A percentile compares a stretch with the other conserved stretches of the same genome.
Conservation (phyloP, 2,797 vertebrate genomes). For the Crocidura indochinensis region DNA sequence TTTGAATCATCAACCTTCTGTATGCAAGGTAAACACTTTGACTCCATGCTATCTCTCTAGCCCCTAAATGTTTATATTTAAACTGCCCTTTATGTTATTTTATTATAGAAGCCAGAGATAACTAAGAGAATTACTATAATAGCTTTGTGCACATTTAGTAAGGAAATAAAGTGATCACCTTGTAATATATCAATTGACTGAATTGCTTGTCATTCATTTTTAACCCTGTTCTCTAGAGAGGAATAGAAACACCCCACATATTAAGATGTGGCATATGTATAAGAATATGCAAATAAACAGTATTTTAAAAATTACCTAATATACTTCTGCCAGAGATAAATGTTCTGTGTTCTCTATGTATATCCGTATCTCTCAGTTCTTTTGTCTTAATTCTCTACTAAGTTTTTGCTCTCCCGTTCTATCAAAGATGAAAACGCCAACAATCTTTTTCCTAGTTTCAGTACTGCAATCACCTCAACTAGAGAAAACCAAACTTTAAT, state of each 20-base stretch:
- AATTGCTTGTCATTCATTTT: conserved; percentile 56
- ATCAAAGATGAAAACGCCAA: background rate
- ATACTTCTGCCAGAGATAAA: background rate
- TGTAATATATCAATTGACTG: conserved; percentile 21
- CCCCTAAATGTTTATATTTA: background rate
- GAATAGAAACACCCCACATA: conserved; percentile 33
- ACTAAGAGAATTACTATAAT: conserved; percentile 10
- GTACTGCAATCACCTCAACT: background rate
- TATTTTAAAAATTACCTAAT: background rate
- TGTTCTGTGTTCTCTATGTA: background rate
- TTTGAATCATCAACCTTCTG: no score
- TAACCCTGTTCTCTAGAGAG: conserved; percentile 12
- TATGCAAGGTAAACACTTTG: no score
- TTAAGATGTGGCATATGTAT: background rate
- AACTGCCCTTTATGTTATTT: background rate
- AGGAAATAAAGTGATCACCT: conserved; percentile 29
- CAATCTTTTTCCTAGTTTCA: background rate
- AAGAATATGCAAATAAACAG: conserved; percentile 17
- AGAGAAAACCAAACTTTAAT: conserved; percentile 56
- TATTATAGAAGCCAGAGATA: background rate
- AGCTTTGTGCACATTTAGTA: conserved; percentile 24
- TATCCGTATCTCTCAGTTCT: background rate
- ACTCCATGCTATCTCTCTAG: no score
- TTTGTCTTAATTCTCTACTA: conserved; percentile 9
- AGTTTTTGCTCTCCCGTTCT: conserved; percentile 22